Percentiles rank a stretch among this genome's conserved stretches.
phyloP scores from a whole-genome alignment of 2,797 vertebrate genomes.

The Pantherophis vulpinus region DNA sequence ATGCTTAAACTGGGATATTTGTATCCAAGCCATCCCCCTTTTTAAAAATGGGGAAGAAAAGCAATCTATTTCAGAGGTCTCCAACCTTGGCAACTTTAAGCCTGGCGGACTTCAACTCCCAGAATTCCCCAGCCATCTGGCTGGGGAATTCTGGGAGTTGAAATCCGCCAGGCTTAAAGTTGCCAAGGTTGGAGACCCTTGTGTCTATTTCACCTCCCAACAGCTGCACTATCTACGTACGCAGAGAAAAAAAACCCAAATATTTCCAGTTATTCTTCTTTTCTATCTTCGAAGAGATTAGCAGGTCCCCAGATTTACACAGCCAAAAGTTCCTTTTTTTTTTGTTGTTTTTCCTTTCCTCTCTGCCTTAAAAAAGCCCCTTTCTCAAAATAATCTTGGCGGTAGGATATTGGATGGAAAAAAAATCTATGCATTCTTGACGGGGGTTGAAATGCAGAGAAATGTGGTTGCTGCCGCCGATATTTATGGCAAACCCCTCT shows the following conservation, averaged over 20 bases:
- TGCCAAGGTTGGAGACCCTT: no score
- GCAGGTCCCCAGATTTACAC: no score
- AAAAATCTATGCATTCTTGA: neutral
- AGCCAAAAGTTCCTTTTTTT: neutral
- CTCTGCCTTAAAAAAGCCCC: neutral
- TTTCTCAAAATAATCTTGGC: neutral
- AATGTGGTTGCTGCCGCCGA: neutral
- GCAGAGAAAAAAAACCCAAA: neutral
- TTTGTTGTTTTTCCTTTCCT: no score
- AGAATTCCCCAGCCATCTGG: no score
- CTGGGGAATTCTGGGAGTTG: no score
- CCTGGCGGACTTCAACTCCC: no score
- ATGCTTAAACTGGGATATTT: neutral
- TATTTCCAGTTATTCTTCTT: neutral
- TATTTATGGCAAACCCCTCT: neutral
- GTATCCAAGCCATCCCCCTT: neutral
- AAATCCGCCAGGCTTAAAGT: no score
- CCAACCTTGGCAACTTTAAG: no score
- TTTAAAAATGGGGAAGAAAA: neutral
- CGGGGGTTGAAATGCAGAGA: no score
- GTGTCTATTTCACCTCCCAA: neutral
- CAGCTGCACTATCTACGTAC: neutral
- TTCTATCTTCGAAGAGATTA: neutral
- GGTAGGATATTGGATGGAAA: neutral
- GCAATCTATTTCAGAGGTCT: neutral